Evolutionary conservation across 2,797 vertebrate species (phyloP).

Genomic region (Gastrophryne carolinensis): DNA sequence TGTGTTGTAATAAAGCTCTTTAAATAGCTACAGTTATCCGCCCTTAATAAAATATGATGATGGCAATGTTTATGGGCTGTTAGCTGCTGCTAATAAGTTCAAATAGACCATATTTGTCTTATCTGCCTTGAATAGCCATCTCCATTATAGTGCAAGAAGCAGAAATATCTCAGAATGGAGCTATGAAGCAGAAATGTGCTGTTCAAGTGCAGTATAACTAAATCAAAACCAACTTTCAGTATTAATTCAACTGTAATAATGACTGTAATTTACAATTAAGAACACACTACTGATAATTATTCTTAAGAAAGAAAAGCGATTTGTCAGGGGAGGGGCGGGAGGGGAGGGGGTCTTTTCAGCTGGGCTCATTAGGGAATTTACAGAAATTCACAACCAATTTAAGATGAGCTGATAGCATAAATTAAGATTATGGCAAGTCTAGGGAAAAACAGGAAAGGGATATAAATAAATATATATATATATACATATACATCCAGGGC

Average conservation of each 20-base stretch:
- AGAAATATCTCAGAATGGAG: constrained; percentile 23
- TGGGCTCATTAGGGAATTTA: constrained; percentile 60
- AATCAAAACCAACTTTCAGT: constrained; percentile 49
- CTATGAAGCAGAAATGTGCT: constrained; percentile 44
- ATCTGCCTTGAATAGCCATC: constrained; percentile 16
- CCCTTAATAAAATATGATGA: neutral
- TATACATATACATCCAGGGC: no score
- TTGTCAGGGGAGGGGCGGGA: constrained; percentile 52
- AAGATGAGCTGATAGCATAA: constrained; percentile 61
- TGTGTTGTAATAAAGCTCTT: no score
- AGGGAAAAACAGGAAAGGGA: neutral
- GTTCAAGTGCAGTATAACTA: constrained; percentile 42
- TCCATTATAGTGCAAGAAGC: constrained; percentile 18
- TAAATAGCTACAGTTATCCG: neutral
- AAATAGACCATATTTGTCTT: constrained; percentile 12
- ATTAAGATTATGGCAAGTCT: constrained; percentile 58
- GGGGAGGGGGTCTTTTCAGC: constrained; percentile 64
- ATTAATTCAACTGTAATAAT: constrained; percentile 59
- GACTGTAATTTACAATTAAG: constrained; percentile 59
- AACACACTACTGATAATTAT: constrained; percentile 56
- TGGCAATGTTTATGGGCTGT: neutral
- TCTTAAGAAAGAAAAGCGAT: constrained; percentile 58
- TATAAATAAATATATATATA: no score
- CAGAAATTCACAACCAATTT: constrained; percentile 61
- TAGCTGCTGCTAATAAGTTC: constrained; percentile 4